Base-by-base conservation (phyloP, 2,797 vertebrate genomes). In the Melanotaenia parkinsoni region DNA sequence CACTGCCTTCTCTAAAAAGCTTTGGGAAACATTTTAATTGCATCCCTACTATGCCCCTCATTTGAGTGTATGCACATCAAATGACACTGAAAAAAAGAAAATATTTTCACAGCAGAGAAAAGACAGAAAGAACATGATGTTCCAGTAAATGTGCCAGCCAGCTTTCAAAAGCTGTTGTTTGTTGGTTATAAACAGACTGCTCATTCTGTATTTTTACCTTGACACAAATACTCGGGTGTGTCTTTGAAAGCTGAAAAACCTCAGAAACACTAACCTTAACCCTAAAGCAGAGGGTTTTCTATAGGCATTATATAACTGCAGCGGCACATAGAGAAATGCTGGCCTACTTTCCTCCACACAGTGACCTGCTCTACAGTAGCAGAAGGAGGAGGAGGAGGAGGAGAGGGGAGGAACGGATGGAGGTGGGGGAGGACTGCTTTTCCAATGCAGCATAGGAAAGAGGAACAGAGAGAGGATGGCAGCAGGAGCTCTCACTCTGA, bases 291-390 rank as follows among this genome's bases (percentile, higher is more conserved):
- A 63, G 77, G 56, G 78, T 63, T 83, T 86, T 90, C 81, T 81
- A 60, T 77, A 70, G 69, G 61, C 60, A 64, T 94, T 94, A 93
- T 92, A 92, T 94, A 94, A 94, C 87, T 85, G 79, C 78, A 88
- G 74, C 71, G 79, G 83, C 71, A 89, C 81, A 81, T 71, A 79
- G 70, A 80, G 83, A 83, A 86, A 87, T 72, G 84, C 81, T 94
- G 94, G 83, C 93, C 94, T 93, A 94, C 83, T 94, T 95, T 91
- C 73, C 78, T 77, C 71, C 81, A 88, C 80, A 87, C 86, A 87
- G 89, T 93, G 91, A 93, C 92, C 89, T 91, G 91, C 89, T 90
- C 89, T 86, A 87, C 85, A 86, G 86, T 82, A 83, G 84, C 82
- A 80, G 59, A 68, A 51, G 64, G 28, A 54, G 45, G 33, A 58